These are phyloP conservation scores for Aptenodytes patagonicus DNA, from an alignment of 2,113 vertebrate species.

Conservation along the genomic window DNA sequence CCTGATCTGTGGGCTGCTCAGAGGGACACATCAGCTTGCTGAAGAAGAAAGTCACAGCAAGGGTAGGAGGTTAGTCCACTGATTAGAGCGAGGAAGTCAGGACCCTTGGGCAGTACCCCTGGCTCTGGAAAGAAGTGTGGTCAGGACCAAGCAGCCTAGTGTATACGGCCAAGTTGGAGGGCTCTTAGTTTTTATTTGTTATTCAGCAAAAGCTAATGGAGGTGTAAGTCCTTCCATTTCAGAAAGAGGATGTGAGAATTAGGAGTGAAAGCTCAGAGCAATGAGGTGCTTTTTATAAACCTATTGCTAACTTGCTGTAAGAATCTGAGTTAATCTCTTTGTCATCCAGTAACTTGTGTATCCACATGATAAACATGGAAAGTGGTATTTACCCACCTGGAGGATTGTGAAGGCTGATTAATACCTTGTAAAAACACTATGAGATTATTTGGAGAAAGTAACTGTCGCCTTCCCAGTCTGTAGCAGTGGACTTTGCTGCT, in stretches of 20 bases:
- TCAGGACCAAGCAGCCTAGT: not conserved
- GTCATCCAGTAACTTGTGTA: fast-evolving
- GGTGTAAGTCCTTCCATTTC: not conserved
- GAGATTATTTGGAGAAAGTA: not conserved
- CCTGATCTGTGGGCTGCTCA: not conserved
- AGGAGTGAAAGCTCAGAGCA: not conserved
- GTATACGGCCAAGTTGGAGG: not conserved
- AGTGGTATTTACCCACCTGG: not conserved
- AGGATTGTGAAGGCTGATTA: not conserved
- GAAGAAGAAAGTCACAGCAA: not conserved
- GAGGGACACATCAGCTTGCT: not conserved
- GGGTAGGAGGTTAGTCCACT: not conserved
- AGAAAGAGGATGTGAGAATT: not conserved
- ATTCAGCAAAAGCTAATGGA: not conserved
- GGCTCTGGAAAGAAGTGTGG: not conserved
- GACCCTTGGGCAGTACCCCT: not conserved
- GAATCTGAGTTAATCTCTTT: not conserved
- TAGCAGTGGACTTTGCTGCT: not conserved
- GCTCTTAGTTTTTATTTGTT: not conserved
- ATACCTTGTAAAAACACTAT: not conserved
- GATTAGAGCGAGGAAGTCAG: not conserved
- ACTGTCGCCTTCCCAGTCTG: not conserved
- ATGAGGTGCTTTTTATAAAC: not conserved
- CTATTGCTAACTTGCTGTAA: not conserved
- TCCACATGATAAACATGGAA: not conserved